Evolutionary conservation across 2,797 vertebrate genomes (phyloP), one percentile per base, ranked within the genome.

Genomic region (Sebastes oblongus): DNA sequence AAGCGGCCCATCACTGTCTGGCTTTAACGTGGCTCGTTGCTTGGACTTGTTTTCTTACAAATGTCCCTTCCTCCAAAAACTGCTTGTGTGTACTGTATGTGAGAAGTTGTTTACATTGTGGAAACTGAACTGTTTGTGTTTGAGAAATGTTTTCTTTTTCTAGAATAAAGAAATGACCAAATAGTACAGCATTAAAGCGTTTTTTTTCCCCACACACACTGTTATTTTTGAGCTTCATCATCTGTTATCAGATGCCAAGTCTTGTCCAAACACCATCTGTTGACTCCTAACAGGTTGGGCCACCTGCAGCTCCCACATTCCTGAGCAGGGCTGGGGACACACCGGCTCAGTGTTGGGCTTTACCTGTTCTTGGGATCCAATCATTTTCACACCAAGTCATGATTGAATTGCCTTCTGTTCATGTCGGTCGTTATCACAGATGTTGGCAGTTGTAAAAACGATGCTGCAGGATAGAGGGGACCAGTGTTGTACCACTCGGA

Each of bases 51-150:
- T 85, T 84, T 78, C 56, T 66, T 55, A 8, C 18, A 52, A 68
- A 65, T 62, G 66, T 82, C 86, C 25, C 36, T 87, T 83, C 75
- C 81, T 65, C 66, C 81, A 83, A 25, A 89, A 86, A 83, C 50
- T 75, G 84, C 83, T 78, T 36, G 85, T 91, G 83, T 84, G 78
- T 90, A 64, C 75, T 62, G 73, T 90, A 72, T 72, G 78, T 92
- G 88, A 90, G 78, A 86, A 78, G 71, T 88, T 93, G 90, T 94
- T 93, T 93, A 93, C 89, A 90, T 89, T 89, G 90, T 93, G 75
- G 71, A 91, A 88, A 89, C 50, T 86, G 58, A 88, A 84, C 39
- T 72, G 78, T 82, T 85, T 91, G 77, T 89, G 86, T 89, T 88
- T 83, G 71, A 85, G 42, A 80, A 30, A 65, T 81, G 34, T 70